A percentile compares a stretch with the other conserved stretches of the same genome.
Evolutionary conservation across 2,888 invertebrate species (phyloP).

Genomic region (Aspidiotus destructor): DNA sequence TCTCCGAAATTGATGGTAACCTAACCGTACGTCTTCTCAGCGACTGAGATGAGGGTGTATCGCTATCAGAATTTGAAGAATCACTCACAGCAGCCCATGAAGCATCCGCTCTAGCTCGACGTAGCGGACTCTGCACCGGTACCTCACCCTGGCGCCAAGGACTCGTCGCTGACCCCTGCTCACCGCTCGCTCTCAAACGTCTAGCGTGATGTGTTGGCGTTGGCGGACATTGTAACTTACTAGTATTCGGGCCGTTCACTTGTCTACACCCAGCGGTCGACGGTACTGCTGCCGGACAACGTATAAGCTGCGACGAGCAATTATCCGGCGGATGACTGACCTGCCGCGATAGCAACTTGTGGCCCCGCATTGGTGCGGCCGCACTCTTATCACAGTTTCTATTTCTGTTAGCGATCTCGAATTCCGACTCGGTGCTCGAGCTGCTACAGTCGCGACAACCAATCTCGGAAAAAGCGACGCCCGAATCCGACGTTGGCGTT

Average conservation of each 20-base stretch:
- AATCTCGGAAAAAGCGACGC: constrained; percentile 24
- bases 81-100: not conserved
- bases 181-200: constrained; percentile 34
- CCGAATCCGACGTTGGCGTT: constrained; percentile 23
- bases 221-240: constrained; percentile 38
- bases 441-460: constrained; percentile 22
- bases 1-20: constrained; percentile 71
- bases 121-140: no score
- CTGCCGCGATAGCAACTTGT: constrained; percentile 60
- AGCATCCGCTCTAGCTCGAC: not conserved
- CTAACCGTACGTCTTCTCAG: constrained; percentile 55
- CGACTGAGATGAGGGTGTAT: constrained; percentile 8
- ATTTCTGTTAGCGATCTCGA: not conserved
- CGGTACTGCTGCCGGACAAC: constrained; percentile 42
- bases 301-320: constrained; percentile 40
- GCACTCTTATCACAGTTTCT: not conserved
- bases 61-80: constrained; percentile 18
- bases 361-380: constrained; percentile 48
- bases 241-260: constrained; percentile 25
- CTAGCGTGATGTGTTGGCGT: constrained; percentile 27
- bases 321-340: constrained; percentile 40
- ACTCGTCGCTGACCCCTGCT: constrained; percentile 39
- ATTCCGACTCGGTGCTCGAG: constrained; percentile 20
- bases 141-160: not conserved
- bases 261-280: constrained; percentile 34